Base-by-base conservation (phyloP, 2,797 vertebrate species). In the Liasis olivaceus region DNA sequence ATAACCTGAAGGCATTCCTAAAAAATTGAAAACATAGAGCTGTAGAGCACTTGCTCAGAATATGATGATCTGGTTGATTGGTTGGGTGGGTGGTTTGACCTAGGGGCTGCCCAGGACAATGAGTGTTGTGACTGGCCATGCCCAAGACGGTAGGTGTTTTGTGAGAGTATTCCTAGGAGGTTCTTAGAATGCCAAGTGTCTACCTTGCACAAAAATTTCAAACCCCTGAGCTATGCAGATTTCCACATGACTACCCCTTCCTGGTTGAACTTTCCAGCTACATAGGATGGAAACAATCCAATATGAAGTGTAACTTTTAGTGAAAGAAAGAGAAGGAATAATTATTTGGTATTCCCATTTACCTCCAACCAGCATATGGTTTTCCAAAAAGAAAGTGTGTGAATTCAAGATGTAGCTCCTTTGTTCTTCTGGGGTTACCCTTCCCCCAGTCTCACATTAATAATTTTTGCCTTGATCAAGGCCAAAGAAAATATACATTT, bases 271-370 rank as follows among this genome's bases (percentile, higher is more conserved):
- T 85, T 28, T 47, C 24, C 42, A 13, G 0, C 62, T 24, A 3
- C 1, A n/a, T 3, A 20, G 0, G 0, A 1, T 47, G 58, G 4
- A 69, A 58, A 42, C 36, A 85, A 2, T 22, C 87, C 0, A 6
- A 1, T 26, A 63, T 36, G n/a, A 89, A 89, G 72, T 64, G 2
- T 15, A 63, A 24, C 51, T 28, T 90, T 81, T 60, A 15, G 13
- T 64, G 11, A 2, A 85, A 0, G 0, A n/a, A 8, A 42, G 28
- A 3, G 14, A 36, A 36, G 9, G 1, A 24, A 4, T 1, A 4
- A 63, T 63, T 26, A 51, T 66, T 13, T 22, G 2, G 15, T 2
- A 64, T 64, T 66, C 20, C 60, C 9, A 2, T 15, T 94, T 85
- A 42, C 11, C 4, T 56, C 31, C 17, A 14, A 14, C 5, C 9